Base-by-base conservation (phyloP, 2,113 vertebrate species). In the Shinisaurus crocodilurus region DNA sequence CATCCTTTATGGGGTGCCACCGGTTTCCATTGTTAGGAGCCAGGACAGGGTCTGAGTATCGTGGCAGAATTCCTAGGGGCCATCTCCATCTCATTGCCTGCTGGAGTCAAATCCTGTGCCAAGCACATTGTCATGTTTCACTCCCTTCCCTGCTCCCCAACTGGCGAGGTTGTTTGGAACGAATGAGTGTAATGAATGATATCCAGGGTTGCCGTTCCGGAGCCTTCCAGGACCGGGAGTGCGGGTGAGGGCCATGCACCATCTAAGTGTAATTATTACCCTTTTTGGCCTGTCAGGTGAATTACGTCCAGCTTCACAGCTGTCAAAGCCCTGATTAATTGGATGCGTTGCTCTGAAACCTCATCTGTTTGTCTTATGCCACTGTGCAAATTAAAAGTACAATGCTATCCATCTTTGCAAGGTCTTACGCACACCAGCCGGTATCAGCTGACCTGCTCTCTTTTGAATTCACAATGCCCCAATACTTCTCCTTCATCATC, bases 281-380 rank as follows among this genome's bases (percentile, higher is more conserved):
- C 80, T n/a, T 60, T 75, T 82, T 2, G 15, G 90, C 85, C 89
- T 92, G 85, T 83, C 92, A 90, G 88, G 76, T 95, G 94, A 94
- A 94, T 95, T 94, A 93, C 65, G 93, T 93, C 94, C 94, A 92
- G 76, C 29, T 86, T 95, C 93, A 85, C 92, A 94, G 94, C 94
- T 96, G 94, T 95, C 96, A 96, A 92, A 93, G 63, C n/a, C 40
- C 72, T 95, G 95, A 96, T 96, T 94, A 96, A 96, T 95, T 93
- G 95, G 96, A 92, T 89, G 89, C 90, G 74, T 92, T 92, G 89
- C 93, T 88, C 93, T 90, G 94, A 95, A 96, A 95, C 94, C 88
- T 96, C 95, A 90, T 96, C 95, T 94, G 95, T 96, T 96, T 96
- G 94, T 96, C 94, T 96, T 94, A 92, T 95, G 93, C 93, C 74